Percentiles rank a stretch among this genome's conserved stretches.
Evolutionary conservation across 2,888 invertebrate genomes (phyloP).

Genomic region (Yponomeuta sedellus): DNA sequence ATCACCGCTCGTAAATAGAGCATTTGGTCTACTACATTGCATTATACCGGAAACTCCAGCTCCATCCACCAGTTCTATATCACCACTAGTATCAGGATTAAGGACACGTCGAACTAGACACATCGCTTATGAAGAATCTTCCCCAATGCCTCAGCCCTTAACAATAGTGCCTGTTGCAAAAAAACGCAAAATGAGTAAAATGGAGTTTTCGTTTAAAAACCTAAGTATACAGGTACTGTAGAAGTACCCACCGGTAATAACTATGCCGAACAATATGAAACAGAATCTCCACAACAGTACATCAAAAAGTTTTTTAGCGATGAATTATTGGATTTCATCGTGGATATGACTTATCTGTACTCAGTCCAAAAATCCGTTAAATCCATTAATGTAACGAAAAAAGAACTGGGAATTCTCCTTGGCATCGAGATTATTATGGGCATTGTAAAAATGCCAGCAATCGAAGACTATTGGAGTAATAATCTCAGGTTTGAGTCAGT

Average conservation of each 20-base stretch:
- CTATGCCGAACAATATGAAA: conserved; percentile 8
- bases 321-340: conserved; percentile 9
- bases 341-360: conserved; percentile 13
- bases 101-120: no score
- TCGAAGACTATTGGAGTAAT: conserved; percentile 15
- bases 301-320: conserved; percentile 11
- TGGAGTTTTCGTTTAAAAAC: background rate
- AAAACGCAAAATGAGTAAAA: no score
- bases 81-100: no score
- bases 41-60: no score
- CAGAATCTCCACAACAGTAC: conserved; percentile 1
- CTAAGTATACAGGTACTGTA: conserved; percentile 10
- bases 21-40: no score
- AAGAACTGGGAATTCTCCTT: conserved; percentile 10
- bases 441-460: conserved; percentile 13
- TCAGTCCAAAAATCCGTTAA: conserved; percentile 12
- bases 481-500: conserved; percentile 6
- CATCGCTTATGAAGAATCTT: no score
- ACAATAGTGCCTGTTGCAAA: no score
- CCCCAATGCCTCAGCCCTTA: no score
- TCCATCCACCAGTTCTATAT: no score
- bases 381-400: conserved; percentile 10
- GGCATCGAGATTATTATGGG: conserved; percentile 14
- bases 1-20: conserved; percentile 13
- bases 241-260: conserved; percentile 2